Base-by-base conservation (phyloP, 2,113 vertebrate species). In the Rhagologus leucostigma region DNA sequence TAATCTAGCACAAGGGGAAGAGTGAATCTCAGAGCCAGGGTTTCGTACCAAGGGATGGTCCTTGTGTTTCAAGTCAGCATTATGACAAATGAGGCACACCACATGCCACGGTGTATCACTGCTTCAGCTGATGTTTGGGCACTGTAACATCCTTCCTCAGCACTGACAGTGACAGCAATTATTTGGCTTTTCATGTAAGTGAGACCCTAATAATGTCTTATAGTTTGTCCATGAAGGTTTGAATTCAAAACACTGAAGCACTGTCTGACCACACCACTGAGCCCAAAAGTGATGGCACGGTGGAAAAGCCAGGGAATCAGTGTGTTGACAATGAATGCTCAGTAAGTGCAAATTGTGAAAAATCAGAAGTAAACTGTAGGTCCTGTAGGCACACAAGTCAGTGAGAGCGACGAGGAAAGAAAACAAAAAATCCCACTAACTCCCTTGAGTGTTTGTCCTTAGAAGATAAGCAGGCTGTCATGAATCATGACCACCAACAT, bases 251-350 rank as follows among this genome's bases (percentile, higher is more conserved):
- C 67, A 27, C 91, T 98, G 82, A 84, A 89, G 63, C 98, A 98
- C 62, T 98, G 98, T 85, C 33, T 98, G 92, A 97, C 92, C 3
- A 96, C 86, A 64, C 97, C 98, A 2, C 97, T 98, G 82, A 98
- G 98, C 85, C 95, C 98, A 2, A 98, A 98, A 49, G 98, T 98
- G 76, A 91, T 97, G 95, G 96, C 89, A 33, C 96, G 97, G 74
- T 98, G 98, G 98, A 98, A 95, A 92, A 84, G 19, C 3, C 89
- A 79, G 16, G 29, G 20, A 90, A 89, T 69, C 8, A 19, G 33
- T 27, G 22, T 47, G n/a, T 62, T 46, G 56, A 65, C 39, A 69
- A 3, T 27, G 9, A 69, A 33, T 15, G 21, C 18, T 53, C 35
- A 55, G 1, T 6, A 75, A 62, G 63, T 62, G 50, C 13, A 56